phyloP scores from a whole-genome alignment of 2,797 vertebrate species.

The Craterocephalus amniculus region DNA sequence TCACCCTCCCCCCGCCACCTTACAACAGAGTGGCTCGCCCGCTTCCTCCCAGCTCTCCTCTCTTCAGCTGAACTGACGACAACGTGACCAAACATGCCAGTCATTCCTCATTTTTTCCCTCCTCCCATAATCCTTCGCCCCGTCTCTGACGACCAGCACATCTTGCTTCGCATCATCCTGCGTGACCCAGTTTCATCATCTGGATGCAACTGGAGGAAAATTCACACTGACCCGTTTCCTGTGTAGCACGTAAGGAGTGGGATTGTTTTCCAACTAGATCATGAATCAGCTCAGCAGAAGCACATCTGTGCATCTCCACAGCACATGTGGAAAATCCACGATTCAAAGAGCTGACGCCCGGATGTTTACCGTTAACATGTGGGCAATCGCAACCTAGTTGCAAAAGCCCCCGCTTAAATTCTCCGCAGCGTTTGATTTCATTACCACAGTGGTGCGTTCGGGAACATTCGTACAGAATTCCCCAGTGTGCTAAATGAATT shows the following conservation, averaged over 20 bases:
- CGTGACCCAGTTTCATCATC: slow-evolving; percentile 38
- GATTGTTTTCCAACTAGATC: background rate
- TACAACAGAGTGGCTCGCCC: slow-evolving; percentile 12
- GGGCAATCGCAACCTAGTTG: background rate
- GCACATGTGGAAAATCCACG: background rate
- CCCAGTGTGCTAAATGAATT: slow-evolving; percentile 29
- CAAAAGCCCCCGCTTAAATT: background rate
- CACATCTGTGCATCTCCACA: background rate
- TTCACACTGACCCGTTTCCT: background rate
- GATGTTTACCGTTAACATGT: background rate
- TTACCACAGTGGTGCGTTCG: background rate
- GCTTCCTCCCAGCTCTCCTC: slow-evolving; percentile 12
- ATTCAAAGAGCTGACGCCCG: background rate
- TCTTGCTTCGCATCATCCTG: background rate
- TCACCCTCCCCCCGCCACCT: slow-evolving; percentile 52
- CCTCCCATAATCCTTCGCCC: background rate
- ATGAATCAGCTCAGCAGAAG: background rate
- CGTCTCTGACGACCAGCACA: slow-evolving; percentile 9
- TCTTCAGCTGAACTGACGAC: background rate
- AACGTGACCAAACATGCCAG: slow-evolving; percentile 39
- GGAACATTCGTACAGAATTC: background rate
- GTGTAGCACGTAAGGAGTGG: background rate
- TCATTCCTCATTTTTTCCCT: slow-evolving; percentile 35
- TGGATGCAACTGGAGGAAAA: slow-evolving; percentile 2
- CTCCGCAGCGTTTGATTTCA: background rate